These are phyloP conservation scores for Poecilia latipinna DNA, from an alignment of 2,113 vertebrate species.

Conservation along the genomic window DNA sequence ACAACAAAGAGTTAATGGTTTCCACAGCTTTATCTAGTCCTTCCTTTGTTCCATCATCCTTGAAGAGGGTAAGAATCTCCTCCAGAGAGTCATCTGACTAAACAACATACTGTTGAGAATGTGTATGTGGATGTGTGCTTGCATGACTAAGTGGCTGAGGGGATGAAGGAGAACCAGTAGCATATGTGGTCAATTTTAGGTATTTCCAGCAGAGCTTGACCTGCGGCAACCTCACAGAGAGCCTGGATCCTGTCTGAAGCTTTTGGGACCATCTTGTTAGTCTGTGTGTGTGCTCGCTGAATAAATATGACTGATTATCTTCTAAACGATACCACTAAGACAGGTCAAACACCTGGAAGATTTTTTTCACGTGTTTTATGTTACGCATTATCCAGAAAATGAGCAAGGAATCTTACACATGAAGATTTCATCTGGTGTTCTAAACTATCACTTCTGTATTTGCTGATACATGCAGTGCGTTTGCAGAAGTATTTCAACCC, in stretches of 20 bases:
- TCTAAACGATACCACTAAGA: conserved; percentile 50
- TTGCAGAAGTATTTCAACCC: background rate
- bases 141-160: conserved; percentile 37
- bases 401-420: no score
- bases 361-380: background rate
- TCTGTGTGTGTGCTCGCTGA: conserved; percentile 32
- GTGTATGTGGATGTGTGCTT: conserved; percentile 10
- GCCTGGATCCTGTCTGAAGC: conserved; percentile 73
- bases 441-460: background rate
- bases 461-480: no score
- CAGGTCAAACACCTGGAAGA: conserved; percentile 60
- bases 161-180: conserved; percentile 65
- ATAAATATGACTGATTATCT: conserved; percentile 55
- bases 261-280: conserved; percentile 43
- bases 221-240: conserved; percentile 65
- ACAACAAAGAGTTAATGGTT: conserved; percentile 1
- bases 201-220: conserved; percentile 71
- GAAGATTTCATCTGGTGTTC: background rate
- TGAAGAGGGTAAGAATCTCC: conserved; percentile 30
- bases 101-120: conserved; percentile 44
- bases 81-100: conserved; percentile 32
- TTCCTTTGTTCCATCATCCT: conserved; percentile 33
- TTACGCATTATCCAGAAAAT: no score
- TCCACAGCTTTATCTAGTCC: conserved; percentile 20
- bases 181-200: conserved; percentile 75